Evolutionary conservation across 35 echinoderm and acorn worm species (phyloP).

Genomic region (Heliocidaris erythrogramma): DNA sequence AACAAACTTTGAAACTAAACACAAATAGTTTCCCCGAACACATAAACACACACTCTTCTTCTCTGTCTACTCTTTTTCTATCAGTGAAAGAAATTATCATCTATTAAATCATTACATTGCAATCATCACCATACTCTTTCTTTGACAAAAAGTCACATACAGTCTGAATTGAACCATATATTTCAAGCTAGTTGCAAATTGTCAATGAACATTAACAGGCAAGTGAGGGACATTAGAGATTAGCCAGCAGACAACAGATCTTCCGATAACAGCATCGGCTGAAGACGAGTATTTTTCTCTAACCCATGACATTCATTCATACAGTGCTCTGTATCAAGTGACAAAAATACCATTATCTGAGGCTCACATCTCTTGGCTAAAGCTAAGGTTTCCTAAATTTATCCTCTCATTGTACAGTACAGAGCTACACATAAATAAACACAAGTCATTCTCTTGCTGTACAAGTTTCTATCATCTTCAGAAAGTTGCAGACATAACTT

Average conservation of each 20-base stretch:
- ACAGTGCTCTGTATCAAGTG: neutral
- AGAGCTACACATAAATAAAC: neutral
- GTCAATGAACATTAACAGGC: neutral
- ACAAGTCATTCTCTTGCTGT: neutral
- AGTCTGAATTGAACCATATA: neutral
- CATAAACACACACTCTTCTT: too few species aligned
- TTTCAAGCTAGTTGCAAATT: neutral
- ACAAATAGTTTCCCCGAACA: too few species aligned
- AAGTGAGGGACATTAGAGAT: neutral
- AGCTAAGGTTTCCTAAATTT: conserved; percentile 12
- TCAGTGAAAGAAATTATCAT: too few species aligned
- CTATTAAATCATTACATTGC: neutral
- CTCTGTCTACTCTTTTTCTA: too few species aligned
- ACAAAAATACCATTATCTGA: neutral
- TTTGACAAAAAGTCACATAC: too few species aligned
- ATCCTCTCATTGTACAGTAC: neutral
- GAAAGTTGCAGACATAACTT: neutral
- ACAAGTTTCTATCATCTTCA: neutral
- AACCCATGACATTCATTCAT: neutral
- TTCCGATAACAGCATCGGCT: neutral
- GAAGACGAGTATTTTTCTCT: neutral
- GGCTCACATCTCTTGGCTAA: neutral
- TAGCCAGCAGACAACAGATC: neutral
- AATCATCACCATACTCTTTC: neutral
- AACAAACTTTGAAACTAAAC: too few species aligned